Base-by-base conservation (phyloP, 1,140 invertebrate genomes). In the Trachymyrmex cornetzi region DNA sequence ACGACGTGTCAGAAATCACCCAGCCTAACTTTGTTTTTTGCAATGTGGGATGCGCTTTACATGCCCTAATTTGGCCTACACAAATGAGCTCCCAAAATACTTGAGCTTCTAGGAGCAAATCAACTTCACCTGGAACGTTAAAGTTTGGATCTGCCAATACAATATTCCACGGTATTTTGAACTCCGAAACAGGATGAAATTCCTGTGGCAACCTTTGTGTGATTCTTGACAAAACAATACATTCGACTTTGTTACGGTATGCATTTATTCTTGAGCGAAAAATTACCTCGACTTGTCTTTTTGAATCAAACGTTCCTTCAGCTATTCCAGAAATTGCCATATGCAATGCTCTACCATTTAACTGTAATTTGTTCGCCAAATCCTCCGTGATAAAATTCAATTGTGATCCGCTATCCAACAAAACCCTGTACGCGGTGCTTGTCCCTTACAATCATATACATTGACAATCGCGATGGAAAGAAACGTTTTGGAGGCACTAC, bases 21-120 rank as follows among this genome's bases (percentile, higher is more conserved):
- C 75, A 63, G 6, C 75, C 59, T 2, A 77, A 6, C 4, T 77
- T 34, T 2, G 77, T 79, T 24, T 77, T 79, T 50, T 66, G 61
- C 34, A 77, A 16, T 0, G 57, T 59, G 5, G 72, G 34, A 77
- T 77, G 74, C 2, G 53, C 19, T 3, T 38, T 14, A 1, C 74
- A 57, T 0, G 57, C 19, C 6, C 16, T 59, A 0, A 59, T 22
- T 3, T 61, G 74, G 0, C 57, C 57, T 0, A 77, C 57, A 22
- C 57, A 77, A 14, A 61, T 12, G 2, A 77, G n/a, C 6, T 77
- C 19, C 74, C 72, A 77, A 9, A 77, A 77, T 3, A 44, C 22
- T 4, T 77, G n/a, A 16, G n/a, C 74, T 5, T 55, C 34, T 14
- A 61, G 24, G 1, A 77, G n/a, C n/a, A 61, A 24, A 16, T 77